A percentile compares a stretch with the other conserved stretches of the same genome.
Evolutionary conservation across 1,140 invertebrate genomes (phyloP).

Genomic region (Drosophila ogumai): DNA sequence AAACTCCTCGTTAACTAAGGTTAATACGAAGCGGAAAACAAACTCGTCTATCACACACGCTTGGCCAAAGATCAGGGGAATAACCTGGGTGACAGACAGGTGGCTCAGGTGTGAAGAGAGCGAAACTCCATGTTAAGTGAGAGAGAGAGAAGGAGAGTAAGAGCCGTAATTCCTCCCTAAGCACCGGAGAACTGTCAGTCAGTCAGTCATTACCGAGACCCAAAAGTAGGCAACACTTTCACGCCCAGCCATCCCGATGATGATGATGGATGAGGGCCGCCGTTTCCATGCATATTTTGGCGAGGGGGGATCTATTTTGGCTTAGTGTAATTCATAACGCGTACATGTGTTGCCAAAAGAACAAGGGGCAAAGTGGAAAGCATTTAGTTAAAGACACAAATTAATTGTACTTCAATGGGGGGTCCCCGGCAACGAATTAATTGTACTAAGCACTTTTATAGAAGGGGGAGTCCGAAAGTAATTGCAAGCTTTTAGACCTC

Average conservation of each 20-base stretch:
- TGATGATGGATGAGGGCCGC: conserved; percentile 43
- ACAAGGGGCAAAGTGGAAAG: conserved; percentile 4
- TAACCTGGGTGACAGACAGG: conserved; percentile 52
- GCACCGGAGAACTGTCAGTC: conserved; percentile 24
- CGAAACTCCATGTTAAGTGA: background rate
- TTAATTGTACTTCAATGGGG: conserved; percentile 30
- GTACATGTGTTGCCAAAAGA: conserved; percentile 46
- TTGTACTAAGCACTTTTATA: conserved; percentile 34
- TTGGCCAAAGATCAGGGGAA: conserved; percentile 40
- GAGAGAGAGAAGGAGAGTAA: no score
- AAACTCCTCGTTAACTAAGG: conserved; percentile 8
- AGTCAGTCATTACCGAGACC: conserved; percentile 18
- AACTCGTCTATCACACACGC: conserved; percentile 58
- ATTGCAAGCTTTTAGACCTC: conserved; percentile 2
- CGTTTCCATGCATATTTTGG: conserved; percentile 20
- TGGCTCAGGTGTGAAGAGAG: conserved; percentile 49
- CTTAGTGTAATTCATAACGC: conserved; percentile 44
- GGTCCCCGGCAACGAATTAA: conserved; percentile 35
- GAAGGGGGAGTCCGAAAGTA: background rate
- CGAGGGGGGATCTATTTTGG: conserved; percentile 3
- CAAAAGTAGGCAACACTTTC: conserved; percentile 52
- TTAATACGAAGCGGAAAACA: conserved; percentile 28
- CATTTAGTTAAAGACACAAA: conserved; percentile 45
- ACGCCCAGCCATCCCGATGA: conserved; percentile 30
- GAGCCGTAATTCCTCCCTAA: background rate